phyloP scores from a whole-genome alignment of 2,797 vertebrate genomes.

The Manis pentadactyla region DNA sequence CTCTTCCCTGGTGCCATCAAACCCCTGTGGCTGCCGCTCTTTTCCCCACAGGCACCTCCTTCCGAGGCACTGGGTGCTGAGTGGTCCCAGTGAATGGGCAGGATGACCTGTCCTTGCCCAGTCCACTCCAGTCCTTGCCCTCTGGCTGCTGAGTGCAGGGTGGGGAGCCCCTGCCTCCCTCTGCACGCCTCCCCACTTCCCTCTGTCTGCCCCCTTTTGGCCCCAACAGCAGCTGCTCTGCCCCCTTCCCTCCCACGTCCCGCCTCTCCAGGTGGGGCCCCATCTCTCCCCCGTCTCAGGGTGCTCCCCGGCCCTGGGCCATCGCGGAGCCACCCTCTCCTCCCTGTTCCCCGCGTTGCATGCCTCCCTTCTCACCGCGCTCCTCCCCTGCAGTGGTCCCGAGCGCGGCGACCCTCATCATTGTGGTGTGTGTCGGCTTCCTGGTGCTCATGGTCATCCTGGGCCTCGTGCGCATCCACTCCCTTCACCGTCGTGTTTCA shows the following conservation, averaged over 20 bases:
- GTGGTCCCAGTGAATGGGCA: background rate
- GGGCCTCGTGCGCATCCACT: conserved; percentile 97
- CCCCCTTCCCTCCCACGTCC: background rate
- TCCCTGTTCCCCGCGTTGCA: no score
- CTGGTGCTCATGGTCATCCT: conserved; percentile 98
- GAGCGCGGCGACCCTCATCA: conserved; percentile 97
- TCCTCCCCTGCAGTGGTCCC: conserved; percentile 90
- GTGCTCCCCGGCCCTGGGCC: background rate
- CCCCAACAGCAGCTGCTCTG: background rate
- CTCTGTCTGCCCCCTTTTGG: background rate
- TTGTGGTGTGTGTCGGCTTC: conserved; percentile 98
- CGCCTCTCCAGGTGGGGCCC: background rate
- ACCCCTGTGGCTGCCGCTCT: background rate
- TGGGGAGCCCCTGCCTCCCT: background rate
- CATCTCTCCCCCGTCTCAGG: background rate
- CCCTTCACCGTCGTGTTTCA: conserved; percentile 92
- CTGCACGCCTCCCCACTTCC: background rate
- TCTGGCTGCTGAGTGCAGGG: background rate
- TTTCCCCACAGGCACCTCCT: background rate
- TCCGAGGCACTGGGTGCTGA: background rate
- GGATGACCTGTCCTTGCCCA: background rate
- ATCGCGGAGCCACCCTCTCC: rapidly evolving
- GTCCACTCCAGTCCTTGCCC: background rate
- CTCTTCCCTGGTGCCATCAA: background rate
- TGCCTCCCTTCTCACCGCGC: background rate